A percentile compares a stretch with the other conserved stretches of the same genome.
Conservation (phyloP, 2,888 invertebrate species). For the Brachylomia viminalis region DNA sequence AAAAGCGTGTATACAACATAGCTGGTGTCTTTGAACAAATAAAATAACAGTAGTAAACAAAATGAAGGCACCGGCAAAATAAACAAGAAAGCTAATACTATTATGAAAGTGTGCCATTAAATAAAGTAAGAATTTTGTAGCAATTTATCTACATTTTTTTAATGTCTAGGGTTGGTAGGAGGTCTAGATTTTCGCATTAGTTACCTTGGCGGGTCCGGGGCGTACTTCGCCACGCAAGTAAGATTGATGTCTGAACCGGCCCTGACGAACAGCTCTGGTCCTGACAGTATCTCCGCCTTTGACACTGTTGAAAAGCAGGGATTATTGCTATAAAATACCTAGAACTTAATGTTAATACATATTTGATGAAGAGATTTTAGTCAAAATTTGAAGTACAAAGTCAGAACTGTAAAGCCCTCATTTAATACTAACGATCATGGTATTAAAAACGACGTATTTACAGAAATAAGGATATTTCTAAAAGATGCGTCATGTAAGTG, state of each 20-base stretch:
- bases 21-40: conserved; percentile 20
- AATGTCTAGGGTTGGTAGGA: conserved; percentile 35
- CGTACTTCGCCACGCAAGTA: conserved; percentile 96
- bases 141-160: conserved; percentile 73
- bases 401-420: neutral
- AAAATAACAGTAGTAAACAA: conserved; percentile 18
- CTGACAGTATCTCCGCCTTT: conserved; percentile 96
- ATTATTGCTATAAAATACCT: conserved; percentile 12
- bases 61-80: conserved; percentile 7
- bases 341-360: neutral
- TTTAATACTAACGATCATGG: neutral
- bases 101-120: conserved; percentile 23
- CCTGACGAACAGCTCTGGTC: conserved; percentile 96
- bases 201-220: conserved; percentile 95
- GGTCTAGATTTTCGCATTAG: conserved; percentile 71
- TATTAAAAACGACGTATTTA: neutral
- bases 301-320: conserved; percentile 92
- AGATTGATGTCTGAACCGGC: conserved; percentile 98
- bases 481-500: neutral
- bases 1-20: conserved; percentile 2
- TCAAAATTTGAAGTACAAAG: neutral
- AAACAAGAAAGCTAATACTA: conserved; percentile 22
- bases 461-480: neutral
- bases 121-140: conserved; percentile 55
- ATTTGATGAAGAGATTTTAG: neutral